Conservation (phyloP, 2,888 invertebrate genomes). For the Pollenia labialis region DNA sequence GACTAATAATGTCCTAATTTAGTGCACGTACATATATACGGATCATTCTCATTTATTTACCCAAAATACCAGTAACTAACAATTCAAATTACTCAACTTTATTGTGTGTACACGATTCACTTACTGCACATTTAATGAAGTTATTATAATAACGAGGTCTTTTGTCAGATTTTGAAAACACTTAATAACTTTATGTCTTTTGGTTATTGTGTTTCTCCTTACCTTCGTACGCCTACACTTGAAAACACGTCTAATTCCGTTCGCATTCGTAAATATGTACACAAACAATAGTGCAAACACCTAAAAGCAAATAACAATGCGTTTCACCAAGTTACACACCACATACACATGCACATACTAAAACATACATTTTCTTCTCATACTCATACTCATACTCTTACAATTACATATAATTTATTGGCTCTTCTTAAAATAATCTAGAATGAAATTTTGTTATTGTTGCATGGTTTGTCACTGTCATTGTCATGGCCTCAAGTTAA, state of each 20-base stretch:
- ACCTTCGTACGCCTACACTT: background rate
- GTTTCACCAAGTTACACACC: slow-evolving; percentile 14
- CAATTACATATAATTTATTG: slow-evolving; percentile 41
- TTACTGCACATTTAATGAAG: slow-evolving; percentile 48
- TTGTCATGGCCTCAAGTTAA: slow-evolving; percentile 60
- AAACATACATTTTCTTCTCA: background rate
- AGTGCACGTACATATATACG: background rate
- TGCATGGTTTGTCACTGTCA: slow-evolving; percentile 59
- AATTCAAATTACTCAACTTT: slow-evolving; percentile 39
- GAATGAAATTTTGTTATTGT: slow-evolving; percentile 43
- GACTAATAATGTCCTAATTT: too few species aligned
- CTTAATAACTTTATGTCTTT: slow-evolving; percentile 47
- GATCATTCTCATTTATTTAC: background rate
- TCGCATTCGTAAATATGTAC: background rate
- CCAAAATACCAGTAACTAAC: background rate
- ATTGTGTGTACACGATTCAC: slow-evolving; percentile 15
- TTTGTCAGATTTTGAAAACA: slow-evolving; percentile 53
- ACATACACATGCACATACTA: background rate
- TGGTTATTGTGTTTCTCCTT: slow-evolving; percentile 12
- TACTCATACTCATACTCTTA: background rate
- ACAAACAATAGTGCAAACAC: background rate
- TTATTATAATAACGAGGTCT: slow-evolving; percentile 43
- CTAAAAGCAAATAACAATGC: slow-evolving; percentile 41
- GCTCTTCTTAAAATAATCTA: slow-evolving; percentile 52
- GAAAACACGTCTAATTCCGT: background rate